These are phyloP conservation scores for Motacilla alba DNA, from an alignment of 2,113 vertebrate genomes.

Conservation along the genomic window DNA sequence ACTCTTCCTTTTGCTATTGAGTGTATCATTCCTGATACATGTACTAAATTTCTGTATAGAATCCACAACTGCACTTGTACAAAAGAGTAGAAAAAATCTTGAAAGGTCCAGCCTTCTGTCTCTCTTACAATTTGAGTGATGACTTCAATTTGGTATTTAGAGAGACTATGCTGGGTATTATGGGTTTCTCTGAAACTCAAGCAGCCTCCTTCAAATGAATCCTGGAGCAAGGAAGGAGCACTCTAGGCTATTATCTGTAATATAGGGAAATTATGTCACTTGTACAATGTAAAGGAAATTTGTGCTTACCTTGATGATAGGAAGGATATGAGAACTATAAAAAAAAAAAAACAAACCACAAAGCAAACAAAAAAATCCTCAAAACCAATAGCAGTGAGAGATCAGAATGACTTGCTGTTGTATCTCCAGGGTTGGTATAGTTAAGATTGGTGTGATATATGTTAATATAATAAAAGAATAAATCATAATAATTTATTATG, in stretches of 20 bases:
- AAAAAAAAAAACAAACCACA: not conserved
- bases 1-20: not conserved
- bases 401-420: not conserved
- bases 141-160: not conserved
- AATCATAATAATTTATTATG: not conserved
- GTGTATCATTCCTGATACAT: not conserved
- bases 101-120: not conserved
- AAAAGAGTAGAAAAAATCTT: not conserved
- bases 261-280: not conserved
- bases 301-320: not conserved
- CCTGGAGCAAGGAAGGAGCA: not conserved
- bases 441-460: not conserved
- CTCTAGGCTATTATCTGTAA: not conserved
- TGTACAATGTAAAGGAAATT: not conserved
- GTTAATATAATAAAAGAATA: not conserved
- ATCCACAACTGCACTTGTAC: not conserved
- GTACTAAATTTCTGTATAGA: not conserved
- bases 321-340: not conserved
- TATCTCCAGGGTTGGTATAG: not conserved
- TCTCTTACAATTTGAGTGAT: not conserved
- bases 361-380: not conserved
- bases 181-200: not conserved
- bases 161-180: not conserved
- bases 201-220: not conserved
- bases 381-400: not conserved